Evolutionary conservation across 2,797 vertebrate species (phyloP).

Genomic region (Neosilurus hyrtlii): DNA sequence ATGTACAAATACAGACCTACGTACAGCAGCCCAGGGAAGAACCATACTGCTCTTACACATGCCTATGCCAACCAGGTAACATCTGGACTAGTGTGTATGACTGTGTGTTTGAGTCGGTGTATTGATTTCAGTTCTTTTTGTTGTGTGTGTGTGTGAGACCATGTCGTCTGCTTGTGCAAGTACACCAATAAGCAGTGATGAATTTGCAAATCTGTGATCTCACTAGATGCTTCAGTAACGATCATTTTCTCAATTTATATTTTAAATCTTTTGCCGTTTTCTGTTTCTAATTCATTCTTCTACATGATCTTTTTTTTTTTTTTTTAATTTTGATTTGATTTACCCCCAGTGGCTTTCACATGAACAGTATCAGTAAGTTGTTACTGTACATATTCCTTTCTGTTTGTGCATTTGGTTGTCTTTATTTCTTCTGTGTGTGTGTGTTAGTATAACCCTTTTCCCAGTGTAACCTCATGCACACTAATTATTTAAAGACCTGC

Average conservation of each 20-base stretch:
- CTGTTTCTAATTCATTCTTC: constrained; percentile 61
- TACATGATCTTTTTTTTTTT: constrained; percentile 48
- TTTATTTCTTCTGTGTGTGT: constrained; percentile 11
- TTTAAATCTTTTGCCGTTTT: constrained; percentile 53
- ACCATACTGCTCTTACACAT: constrained; percentile 81
- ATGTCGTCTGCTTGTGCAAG: background rate
- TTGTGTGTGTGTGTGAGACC: background rate
- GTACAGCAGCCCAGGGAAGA: constrained; percentile 85
- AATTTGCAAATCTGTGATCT: background rate
- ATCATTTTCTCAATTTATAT: constrained; percentile 43
- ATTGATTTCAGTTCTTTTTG: background rate
- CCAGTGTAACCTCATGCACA: background rate
- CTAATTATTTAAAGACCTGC: background rate
- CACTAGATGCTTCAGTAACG: constrained; percentile 17
- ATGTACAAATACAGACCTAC: constrained; percentile 95
- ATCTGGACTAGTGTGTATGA: background rate
- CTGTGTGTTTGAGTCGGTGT: constrained; percentile 12
- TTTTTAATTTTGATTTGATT: constrained; percentile 62
- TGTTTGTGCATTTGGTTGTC: constrained; percentile 24
- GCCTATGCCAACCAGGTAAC: constrained; percentile 81
- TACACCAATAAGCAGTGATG: constrained; percentile 2
- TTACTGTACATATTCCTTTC: constrained; percentile 43
- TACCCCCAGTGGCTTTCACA: constrained; percentile 78
- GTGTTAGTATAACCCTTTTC: constrained; percentile 7
- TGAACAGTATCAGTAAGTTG: constrained; percentile 80